Percentiles rank a stretch among this genome's conserved stretches.
Conservation (phyloP, 30 jellyfish, hydroid and myxozoan species). For the Turritopsis dohrnii region DNA sequence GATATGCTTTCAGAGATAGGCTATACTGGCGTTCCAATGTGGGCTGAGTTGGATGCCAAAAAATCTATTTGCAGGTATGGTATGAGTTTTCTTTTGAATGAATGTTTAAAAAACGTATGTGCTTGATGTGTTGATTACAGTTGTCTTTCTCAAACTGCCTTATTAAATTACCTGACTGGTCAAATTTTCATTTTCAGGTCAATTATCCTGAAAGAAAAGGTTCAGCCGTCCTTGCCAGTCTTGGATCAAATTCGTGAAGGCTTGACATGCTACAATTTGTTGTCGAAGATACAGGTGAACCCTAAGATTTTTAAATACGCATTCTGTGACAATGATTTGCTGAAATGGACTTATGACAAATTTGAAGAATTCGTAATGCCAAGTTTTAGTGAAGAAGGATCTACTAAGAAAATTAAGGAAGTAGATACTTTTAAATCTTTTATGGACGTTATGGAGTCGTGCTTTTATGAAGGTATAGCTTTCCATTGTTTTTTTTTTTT, state of each 20-base stretch:
- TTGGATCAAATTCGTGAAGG: background rate
- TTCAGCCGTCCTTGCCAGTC: background rate
- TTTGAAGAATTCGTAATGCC: conserved; percentile 1
- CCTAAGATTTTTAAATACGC: background rate
- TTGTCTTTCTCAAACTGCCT: background rate
- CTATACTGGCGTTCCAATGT: background rate
- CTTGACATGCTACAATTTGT: background rate
- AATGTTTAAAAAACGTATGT: background rate
- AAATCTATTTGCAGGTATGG: background rate
- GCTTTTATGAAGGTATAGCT: background rate
- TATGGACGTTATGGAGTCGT: background rate
- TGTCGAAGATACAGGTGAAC: background rate
- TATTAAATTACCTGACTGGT: background rate
- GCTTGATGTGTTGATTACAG: background rate
- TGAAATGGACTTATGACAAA: conserved; percentile 9
- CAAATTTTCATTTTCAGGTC: background rate
- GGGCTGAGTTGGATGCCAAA: background rate
- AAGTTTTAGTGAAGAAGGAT: conserved; percentile 7
- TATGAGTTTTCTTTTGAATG: background rate
- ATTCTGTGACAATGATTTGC: background rate
- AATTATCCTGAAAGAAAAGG: background rate
- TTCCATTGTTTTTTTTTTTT: background rate
- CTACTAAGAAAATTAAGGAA: background rate
- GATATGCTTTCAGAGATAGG: background rate
- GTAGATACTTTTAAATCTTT: background rate